Conservation (phyloP, 2,113 vertebrate species). For the Lycaon pictus region DNA sequence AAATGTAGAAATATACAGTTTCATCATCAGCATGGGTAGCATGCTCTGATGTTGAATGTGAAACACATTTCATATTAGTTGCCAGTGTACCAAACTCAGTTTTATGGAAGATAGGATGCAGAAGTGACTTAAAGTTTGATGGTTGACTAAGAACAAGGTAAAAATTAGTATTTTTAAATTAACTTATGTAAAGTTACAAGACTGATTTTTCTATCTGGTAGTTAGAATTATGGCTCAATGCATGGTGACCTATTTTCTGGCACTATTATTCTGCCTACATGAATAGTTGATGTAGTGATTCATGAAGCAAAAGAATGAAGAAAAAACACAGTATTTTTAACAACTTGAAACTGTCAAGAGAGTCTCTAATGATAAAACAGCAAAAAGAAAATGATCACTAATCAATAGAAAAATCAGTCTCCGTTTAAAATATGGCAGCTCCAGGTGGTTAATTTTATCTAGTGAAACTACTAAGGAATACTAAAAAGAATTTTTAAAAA, state of each 20-base stretch:
- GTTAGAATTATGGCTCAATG: neutral
- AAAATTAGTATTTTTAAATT: neutral
- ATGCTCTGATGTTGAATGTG: neutral
- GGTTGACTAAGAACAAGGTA: neutral
- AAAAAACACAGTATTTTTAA: neutral
- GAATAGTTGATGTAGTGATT: neutral
- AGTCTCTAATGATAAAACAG: constrained; percentile 12
- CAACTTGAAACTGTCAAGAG: constrained; percentile 40
- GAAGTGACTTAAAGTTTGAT: neutral
- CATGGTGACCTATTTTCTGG: neutral
- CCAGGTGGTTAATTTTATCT: neutral
- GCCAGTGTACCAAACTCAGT: neutral
- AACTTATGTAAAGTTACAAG: neutral
- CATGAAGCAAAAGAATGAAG: neutral
- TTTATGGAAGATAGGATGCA: neutral
- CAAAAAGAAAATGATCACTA: constrained; percentile 52
- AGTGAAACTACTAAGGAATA: neutral
- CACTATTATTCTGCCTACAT: neutral
- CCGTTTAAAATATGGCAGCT: neutral
- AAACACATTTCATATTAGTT: neutral
- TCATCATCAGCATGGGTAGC: neutral
- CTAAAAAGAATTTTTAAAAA: neutral
- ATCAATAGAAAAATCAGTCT: constrained; percentile 50
- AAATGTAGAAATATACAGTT: neutral
- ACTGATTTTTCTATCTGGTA: neutral